Evolutionary conservation across 1,140 invertebrate genomes (phyloP), one percentile per base, ranked within the genome.

Genomic region (Lucilia cuprina): DNA sequence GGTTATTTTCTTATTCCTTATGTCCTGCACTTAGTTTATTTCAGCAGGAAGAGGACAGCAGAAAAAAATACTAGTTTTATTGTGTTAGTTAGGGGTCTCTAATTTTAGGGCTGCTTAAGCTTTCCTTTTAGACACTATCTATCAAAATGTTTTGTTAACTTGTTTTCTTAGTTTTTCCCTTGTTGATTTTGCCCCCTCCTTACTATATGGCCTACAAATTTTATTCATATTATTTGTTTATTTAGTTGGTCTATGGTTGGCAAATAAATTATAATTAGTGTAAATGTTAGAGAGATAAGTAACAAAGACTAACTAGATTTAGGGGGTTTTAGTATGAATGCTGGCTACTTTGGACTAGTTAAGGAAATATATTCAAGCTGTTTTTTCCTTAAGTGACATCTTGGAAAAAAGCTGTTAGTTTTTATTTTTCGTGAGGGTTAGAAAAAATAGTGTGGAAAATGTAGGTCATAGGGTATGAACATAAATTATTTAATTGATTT

Each of bases 181-280:
- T 80, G 3, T 47, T 21, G 10, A 4, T 21, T 21, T 21, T 7
- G n/a, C 10, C n/a, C n/a, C 65, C 65, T 70, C n/a, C 2, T 19
- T 21, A 21, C n/a, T 70, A 21, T 19, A 10, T n/a, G 55, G 13
- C 65, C n/a, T 10, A 70, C n/a, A 70, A 21, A 70, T 70, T 70
- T 70, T 70, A 14, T 60, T 60, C 55, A 60, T 70, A 70, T 70
- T n/a, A n/a, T 21, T 70, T 70, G 10, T 19, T 70, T 70, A 19
- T 21, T 70, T 4, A 49, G n/a, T n/a, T 21, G 77, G 77, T 49
- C 9, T 17, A 49, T 25, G 13, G 12, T 21, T 25, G 77, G 2
- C 77, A 80, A 80, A 80, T 80, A 80, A 80, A 80, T 80, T 80
- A 80, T 80, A 80, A 80, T 80, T 80, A 80, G 77, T 80, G 41